A percentile compares a stretch with the other conserved stretches of the same genome.
Evolutionary conservation across 2,888 invertebrate genomes (phyloP).

Genomic region (Drosophila longiperda): DNA sequence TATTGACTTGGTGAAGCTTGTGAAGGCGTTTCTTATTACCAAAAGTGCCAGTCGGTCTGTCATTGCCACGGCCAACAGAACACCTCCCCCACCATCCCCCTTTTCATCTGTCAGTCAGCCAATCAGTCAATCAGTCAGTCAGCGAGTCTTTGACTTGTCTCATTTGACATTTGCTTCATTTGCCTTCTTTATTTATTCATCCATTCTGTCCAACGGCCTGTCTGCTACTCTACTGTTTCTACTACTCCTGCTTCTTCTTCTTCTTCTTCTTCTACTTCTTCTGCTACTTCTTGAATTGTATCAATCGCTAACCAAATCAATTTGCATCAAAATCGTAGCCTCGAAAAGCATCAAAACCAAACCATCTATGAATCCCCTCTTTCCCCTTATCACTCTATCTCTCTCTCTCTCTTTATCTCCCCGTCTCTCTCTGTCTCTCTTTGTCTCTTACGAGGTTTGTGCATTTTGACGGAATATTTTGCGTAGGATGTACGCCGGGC

Average conservation of each 20-base stretch:
- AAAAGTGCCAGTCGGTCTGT: conserved; percentile 47
- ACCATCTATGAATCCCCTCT: conserved; percentile 35
- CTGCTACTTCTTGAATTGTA: conserved; percentile 43
- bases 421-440: not conserved
- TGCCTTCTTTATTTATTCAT: conserved; percentile 78
- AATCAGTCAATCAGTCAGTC: conserved; percentile 48
- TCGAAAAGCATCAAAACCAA: conserved; percentile 53
- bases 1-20: conserved; percentile 48
- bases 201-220: conserved; percentile 54
- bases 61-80: conserved; percentile 45
- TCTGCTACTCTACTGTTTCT: not conserved
- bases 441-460: conserved; percentile 16
- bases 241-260: not conserved
- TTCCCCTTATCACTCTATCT: not conserved
- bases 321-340: conserved; percentile 67
- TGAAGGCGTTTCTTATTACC: conserved; percentile 59
- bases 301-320: conserved; percentile 73
- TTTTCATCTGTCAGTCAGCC: conserved; percentile 30
- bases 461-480: conserved; percentile 57
- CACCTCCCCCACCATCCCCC: not conserved
- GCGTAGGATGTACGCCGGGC: conserved; percentile 75
- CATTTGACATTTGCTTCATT: conserved; percentile 77
- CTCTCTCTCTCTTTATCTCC: not conserved
- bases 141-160: conserved; percentile 68
- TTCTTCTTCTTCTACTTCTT: conserved; percentile 1